A percentile compares a stretch with the other conserved stretches of the same genome.
Evolutionary conservation across 2,888 invertebrate species (phyloP).

Genomic region (Volucella bombylans): DNA sequence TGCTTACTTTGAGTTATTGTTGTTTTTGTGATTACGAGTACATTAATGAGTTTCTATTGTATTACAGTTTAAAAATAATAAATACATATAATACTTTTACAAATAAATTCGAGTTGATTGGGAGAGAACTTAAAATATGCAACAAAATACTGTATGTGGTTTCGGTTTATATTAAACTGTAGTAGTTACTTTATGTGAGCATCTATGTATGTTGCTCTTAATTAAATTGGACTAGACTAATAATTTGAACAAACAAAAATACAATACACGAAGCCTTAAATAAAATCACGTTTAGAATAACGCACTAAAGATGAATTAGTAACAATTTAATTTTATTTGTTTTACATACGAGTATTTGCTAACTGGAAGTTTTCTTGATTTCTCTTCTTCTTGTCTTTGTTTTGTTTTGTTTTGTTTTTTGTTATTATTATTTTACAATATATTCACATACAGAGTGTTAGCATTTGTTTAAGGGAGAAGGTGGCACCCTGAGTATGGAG

Average conservation of each 20-base stretch:
- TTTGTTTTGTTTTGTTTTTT: background rate
- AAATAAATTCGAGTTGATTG: constrained; percentile 48
- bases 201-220: constrained; percentile 21
- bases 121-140: background rate
- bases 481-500: constrained; percentile 54
- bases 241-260: constrained; percentile 29
- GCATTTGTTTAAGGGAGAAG: constrained; percentile 30
- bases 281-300: constrained; percentile 53
- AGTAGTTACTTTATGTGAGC: constrained; percentile 41
- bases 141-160: constrained; percentile 4
- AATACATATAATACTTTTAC: constrained; percentile 59
- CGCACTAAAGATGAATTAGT: constrained; percentile 51
- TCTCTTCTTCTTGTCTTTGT: constrained; percentile 19
- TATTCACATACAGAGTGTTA: constrained; percentile 67
- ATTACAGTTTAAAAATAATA: constrained; percentile 28
- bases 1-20: constrained; percentile 17
- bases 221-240: constrained; percentile 62
- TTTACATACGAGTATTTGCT: constrained; percentile 60
- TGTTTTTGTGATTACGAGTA: constrained; percentile 5
- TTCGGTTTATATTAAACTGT: constrained; percentile 29
- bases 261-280: constrained; percentile 22
- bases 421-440: constrained; percentile 61
- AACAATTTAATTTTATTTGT: constrained; percentile 36
- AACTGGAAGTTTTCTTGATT: constrained; percentile 72
- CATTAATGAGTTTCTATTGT: constrained; percentile 38